Evolutionary conservation across 2,888 invertebrate genomes (phyloP), one percentile per base, ranked within the genome.

Genomic region (Pteria penguin): DNA sequence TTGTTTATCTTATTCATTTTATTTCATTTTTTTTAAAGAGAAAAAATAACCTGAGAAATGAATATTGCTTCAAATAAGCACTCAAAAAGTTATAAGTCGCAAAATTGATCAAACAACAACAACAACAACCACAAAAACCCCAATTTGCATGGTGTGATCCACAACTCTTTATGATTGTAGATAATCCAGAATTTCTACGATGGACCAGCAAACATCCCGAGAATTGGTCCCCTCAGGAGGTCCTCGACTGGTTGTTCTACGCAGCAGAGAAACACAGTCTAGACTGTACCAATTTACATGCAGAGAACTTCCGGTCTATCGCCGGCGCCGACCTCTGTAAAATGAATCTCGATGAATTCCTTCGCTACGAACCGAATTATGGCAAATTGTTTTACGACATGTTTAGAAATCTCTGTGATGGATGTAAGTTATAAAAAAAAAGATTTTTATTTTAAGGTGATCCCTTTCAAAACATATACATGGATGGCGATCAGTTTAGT

Each of bases 161-260:
- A n/a, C n/a, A n/a, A n/a, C n/a, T n/a, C n/a, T n/a, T n/a, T n/a
- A n/a, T n/a, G n/a, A n/a, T n/a, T n/a, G n/a, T 66, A 62, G 71
- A 78, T 32, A 11, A 55, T 24, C 65, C 75, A 14, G 82, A 84
- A 36, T 80, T 79, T 26, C 69, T 79, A 31, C 83, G 85, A 68
- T 88, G 88, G 88, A 86, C 82, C 1, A 75, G 78, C 54, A 86
- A 78, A 55, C 87, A 88, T 69, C 88, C 88, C 4, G 86, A 88
- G 68, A 83, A 84, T 76, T 88, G 88, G 88, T 80, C 73, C 24
- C 69, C 82, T 27, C 72, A 76, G 33, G 87, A 88, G 67, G 87
- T 88, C 1, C 80, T 88, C 24, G 88, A 88, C 78, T 88, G 88
- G 88, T 65, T 88, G 18, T 87, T 81, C 78, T 85, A 80, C 55